Conservation (phyloP, 2,888 invertebrate genomes). For the Cerceris ruficornis region DNA sequence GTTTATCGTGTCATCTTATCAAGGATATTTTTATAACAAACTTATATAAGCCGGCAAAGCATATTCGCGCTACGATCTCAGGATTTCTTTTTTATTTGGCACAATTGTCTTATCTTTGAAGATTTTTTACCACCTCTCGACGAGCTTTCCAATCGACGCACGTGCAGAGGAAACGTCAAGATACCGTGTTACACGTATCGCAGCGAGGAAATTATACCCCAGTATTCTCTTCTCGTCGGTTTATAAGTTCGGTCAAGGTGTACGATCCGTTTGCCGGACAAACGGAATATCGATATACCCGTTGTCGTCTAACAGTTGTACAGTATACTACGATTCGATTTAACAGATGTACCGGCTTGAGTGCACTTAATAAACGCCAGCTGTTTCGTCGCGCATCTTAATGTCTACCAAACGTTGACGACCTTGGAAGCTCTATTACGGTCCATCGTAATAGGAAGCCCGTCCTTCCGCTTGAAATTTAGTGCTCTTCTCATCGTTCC, state of each 20-base stretch:
- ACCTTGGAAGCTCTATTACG: too few species aligned
- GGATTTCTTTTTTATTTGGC: not conserved
- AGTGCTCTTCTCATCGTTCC: not conserved
- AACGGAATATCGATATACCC: constrained; percentile 14
- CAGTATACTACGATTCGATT: too few species aligned
- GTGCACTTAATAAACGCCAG: too few species aligned
- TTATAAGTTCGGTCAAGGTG: constrained; percentile 7
- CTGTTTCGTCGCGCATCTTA: too few species aligned
- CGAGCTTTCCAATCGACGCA: not conserved
- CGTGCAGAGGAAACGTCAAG: not conserved
- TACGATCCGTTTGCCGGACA: constrained; percentile 3
- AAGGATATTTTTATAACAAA: not conserved
- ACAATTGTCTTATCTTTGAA: constrained; percentile 11
- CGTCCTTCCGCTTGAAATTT: not conserved
- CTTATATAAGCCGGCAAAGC: not conserved
- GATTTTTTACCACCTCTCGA: constrained; percentile 1
- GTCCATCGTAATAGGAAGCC: too few species aligned
- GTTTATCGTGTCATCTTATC: not conserved
- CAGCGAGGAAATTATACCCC: not conserved
- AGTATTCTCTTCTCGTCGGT: constrained; percentile 6
- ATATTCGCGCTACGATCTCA: not conserved
- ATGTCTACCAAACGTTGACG: too few species aligned
- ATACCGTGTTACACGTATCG: constrained; percentile 30
- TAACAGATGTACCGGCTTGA: too few species aligned
- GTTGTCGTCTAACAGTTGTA: too few species aligned